Evolutionary conservation across 2,797 vertebrate species (phyloP).

Genomic region (Halcyon smyrnensis): DNA sequence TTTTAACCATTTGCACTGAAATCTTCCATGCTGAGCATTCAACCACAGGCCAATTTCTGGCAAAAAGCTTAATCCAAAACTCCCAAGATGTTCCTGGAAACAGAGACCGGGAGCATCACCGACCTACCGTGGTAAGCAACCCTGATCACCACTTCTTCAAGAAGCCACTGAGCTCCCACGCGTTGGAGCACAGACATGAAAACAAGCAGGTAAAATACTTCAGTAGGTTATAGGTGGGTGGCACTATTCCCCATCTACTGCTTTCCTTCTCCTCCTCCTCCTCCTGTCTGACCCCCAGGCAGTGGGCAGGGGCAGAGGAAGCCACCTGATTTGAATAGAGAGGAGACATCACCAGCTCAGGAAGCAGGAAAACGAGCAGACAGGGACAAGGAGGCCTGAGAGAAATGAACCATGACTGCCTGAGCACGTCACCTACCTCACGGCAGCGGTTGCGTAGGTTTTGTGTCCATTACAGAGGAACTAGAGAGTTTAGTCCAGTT

Average conservation of each 20-base stretch:
- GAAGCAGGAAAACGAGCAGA: conserved; percentile 32
- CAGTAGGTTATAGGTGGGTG: background rate
- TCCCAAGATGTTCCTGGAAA: background rate
- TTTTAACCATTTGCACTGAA: background rate
- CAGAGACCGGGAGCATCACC: background rate
- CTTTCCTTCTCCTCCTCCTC: background rate
- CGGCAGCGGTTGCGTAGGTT: fast-evolving
- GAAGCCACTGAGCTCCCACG: background rate
- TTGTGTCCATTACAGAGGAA: background rate
- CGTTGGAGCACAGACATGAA: background rate
- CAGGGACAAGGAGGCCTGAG: conserved; percentile 28
- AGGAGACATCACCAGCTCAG: conserved; percentile 7
- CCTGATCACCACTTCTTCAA: background rate
- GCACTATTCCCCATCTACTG: background rate
- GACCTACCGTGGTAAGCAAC: background rate
- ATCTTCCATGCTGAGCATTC: background rate
- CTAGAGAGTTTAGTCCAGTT: background rate
- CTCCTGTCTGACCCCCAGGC: background rate
- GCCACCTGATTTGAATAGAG: conserved; percentile 56
- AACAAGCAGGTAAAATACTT: background rate
- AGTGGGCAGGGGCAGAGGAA: background rate
- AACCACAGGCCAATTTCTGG: background rate
- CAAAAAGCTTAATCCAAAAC: background rate
- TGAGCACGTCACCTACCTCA: background rate
- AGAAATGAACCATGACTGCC: conserved; percentile 20